phyloP scores from a whole-genome alignment of 2,888 invertebrate species.

The Oligia latruncula region DNA sequence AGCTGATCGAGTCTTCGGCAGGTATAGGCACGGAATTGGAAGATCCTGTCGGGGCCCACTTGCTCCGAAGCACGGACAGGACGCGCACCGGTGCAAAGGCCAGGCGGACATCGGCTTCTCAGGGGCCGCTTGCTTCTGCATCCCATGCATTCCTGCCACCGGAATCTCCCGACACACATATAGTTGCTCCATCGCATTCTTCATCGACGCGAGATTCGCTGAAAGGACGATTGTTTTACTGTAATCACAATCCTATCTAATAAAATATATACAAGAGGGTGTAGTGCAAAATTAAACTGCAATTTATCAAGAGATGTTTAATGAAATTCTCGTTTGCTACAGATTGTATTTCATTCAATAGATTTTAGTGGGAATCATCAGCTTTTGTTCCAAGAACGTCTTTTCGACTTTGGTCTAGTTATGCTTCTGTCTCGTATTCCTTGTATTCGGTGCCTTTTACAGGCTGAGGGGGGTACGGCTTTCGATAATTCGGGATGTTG shows the following conservation, averaged over 20 bases:
- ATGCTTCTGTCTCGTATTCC: constrained; percentile 1
- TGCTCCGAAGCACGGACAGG: constrained; percentile 70
- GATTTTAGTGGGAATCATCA: constrained; percentile 24
- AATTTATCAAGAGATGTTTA: constrained; percentile 60
- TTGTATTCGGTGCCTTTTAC: not conserved
- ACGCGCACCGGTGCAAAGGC: constrained; percentile 66
- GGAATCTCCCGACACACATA: constrained; percentile 65
- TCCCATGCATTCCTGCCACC: constrained; percentile 60
- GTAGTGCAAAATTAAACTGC: constrained; percentile 64
- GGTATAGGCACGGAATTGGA: constrained; percentile 32
- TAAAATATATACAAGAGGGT: constrained; percentile 22
- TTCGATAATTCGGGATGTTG: constrained; percentile 68
- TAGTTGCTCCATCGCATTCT: constrained; percentile 70
- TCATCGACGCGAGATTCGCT: constrained; percentile 76
- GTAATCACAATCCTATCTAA: constrained; percentile 71
- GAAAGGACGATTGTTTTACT: constrained; percentile 80
- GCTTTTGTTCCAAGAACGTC: constrained; percentile 41
- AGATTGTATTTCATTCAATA: constrained; percentile 31
- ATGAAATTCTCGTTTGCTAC: constrained; percentile 53
- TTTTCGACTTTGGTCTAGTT: not conserved
- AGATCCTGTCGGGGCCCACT: not conserved
- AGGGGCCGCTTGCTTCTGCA: constrained; percentile 38
- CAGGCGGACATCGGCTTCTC: constrained; percentile 42
- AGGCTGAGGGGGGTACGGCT: constrained; percentile 57
- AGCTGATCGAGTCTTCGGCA: constrained; percentile 63